These are phyloP conservation scores for Camponotus fellah DNA, from an alignment of 2,888 invertebrate species.

Conservation along the genomic window DNA sequence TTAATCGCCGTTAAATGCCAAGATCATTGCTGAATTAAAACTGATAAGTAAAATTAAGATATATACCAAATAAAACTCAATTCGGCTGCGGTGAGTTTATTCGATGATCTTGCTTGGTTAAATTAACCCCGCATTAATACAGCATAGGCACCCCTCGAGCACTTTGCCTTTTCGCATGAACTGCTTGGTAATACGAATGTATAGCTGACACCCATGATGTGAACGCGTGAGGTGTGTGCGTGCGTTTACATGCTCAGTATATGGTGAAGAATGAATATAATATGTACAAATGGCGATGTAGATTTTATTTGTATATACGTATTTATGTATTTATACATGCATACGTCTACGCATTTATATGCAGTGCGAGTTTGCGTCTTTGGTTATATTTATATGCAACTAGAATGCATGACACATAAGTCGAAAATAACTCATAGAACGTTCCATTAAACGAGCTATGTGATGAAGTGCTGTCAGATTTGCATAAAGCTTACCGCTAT, in stretches of 20 bases:
- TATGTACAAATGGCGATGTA: conserved; percentile 38
- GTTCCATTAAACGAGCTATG: conserved; percentile 77
- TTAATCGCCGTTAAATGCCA: not conserved
- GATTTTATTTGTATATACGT: conserved; percentile 25
- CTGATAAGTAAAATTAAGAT: conserved; percentile 10
- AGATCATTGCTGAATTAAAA: not conserved
- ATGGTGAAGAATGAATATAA: conserved; percentile 34
- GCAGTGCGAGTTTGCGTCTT: conserved; percentile 28
- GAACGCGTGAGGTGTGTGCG: not conserved
- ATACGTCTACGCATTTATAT: conserved; percentile 23
- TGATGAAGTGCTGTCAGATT: conserved; percentile 74
- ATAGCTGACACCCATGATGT: conserved; percentile 32
- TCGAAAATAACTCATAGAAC: conserved; percentile 77
- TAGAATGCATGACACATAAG: conserved; percentile 80
- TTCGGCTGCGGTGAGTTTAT: conserved; percentile 29
- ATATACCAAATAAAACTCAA: conserved; percentile 35
- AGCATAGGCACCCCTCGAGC: conserved; percentile 44
- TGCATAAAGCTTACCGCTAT: conserved; percentile 70
- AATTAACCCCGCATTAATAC: conserved; percentile 63
- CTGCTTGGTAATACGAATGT: conserved; percentile 38
- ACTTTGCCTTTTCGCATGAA: conserved; percentile 54
- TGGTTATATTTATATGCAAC: conserved; percentile 76
- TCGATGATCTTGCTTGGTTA: conserved; percentile 58
- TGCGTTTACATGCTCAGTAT: conserved; percentile 12
- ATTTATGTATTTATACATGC: not conserved